Conservation (phyloP, 1,140 invertebrate genomes). For the Temnothorax curvispinosus region DNA sequence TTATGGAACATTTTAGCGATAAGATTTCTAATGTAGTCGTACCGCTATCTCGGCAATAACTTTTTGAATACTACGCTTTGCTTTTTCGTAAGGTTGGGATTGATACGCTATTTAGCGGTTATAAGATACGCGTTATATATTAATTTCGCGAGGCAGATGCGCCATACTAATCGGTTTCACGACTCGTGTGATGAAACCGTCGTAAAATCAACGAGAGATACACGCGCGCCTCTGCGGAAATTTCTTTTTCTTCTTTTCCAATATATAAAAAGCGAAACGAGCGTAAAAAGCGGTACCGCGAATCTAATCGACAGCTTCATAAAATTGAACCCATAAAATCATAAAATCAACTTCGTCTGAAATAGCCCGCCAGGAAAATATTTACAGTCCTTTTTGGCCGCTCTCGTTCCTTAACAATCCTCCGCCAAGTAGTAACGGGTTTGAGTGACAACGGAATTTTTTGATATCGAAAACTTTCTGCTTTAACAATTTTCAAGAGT, state of each 20-base stretch:
- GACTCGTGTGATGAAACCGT: slow-evolving; percentile 43
- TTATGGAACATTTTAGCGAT: not conserved
- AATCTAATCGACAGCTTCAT: slow-evolving; percentile 86
- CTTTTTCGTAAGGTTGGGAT: not conserved
- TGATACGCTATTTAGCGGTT: not conserved
- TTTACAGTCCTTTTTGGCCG: slow-evolving; percentile 80
- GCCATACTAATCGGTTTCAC: slow-evolving; percentile 55
- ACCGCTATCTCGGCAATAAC: not conserved
- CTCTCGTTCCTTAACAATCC: slow-evolving; percentile 73
- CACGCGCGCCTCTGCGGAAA: not conserved
- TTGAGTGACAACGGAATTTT: slow-evolving; percentile 35
- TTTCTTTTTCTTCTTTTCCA: slow-evolving; percentile 4
- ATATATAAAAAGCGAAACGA: slow-evolving; percentile 64
- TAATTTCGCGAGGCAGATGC: not conserved
- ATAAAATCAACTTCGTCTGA: slow-evolving; percentile 82
- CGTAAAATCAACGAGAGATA: slow-evolving; percentile 61
- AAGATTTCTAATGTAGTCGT: not conserved
- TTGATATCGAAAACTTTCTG: not conserved
- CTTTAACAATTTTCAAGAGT: not conserved
- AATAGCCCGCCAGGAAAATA: slow-evolving; percentile 78
- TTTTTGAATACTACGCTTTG: not conserved
- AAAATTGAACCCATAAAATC: slow-evolving; percentile 85
- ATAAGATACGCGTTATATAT: not conserved
- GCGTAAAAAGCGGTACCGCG: slow-evolving; percentile 73
- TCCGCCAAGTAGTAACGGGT: slow-evolving; percentile 62